Percentiles rank a stretch among this genome's conserved stretches.
These are phyloP conservation scores for Pantherophis vulpinus DNA, from an alignment of 2,797 vertebrate species.

Conservation along the genomic window DNA sequence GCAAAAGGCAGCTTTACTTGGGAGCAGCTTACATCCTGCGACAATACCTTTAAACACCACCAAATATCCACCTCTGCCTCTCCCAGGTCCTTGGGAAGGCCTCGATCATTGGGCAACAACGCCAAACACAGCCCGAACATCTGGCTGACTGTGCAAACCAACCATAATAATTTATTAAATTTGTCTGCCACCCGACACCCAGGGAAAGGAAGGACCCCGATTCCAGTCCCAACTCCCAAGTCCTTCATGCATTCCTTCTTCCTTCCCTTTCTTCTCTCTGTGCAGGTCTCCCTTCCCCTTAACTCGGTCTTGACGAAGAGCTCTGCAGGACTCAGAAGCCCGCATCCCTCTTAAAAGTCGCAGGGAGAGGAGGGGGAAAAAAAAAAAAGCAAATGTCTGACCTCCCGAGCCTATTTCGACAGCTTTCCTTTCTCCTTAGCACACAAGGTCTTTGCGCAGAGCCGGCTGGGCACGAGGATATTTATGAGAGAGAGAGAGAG, in stretches of 20 bases:
- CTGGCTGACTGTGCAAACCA: neutral
- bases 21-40: neutral
- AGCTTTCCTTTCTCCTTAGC: neutral
- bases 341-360: neutral
- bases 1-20: neutral
- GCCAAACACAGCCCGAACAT: neutral
- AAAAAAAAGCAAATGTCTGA: neutral
- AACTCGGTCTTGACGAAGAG: neutral
- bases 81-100: neutral
- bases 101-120: neutral
- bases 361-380: too few relatives aligned
- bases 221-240: neutral
- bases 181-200: neutral
- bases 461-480: neutral
- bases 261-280: neutral
- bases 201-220: neutral
- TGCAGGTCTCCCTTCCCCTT: neutral
- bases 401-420: neutral
- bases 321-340: neutral
- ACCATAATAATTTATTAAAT: neutral
- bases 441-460: neutral
- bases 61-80: neutral
- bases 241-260: neutral
- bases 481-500: neutral
- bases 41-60: neutral